Conservation (phyloP, 37 sponge, comb jelly and placozoan species). For the Oopsacas minuta region DNA sequence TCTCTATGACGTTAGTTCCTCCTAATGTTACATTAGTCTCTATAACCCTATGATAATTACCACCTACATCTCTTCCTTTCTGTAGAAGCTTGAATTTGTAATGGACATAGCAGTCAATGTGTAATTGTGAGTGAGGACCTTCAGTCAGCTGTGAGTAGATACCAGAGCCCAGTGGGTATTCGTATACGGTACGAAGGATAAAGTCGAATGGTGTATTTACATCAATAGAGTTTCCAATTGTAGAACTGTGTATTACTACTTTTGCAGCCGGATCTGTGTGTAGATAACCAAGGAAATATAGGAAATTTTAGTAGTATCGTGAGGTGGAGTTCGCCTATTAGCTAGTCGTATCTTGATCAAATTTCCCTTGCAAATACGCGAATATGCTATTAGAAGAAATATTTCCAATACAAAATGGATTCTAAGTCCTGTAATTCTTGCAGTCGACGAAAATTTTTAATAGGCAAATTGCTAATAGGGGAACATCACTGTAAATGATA, state of each 20-base stretch:
- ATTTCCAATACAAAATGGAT: too few relatives aligned
- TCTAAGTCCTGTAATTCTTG: too few relatives aligned
- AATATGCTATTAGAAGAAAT: too few relatives aligned
- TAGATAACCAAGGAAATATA: too few relatives aligned
- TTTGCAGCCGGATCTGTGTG: constrained; percentile 18
- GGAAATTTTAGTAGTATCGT: too few relatives aligned
- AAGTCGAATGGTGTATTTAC: constrained; percentile 33
- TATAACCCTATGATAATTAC: background rate
- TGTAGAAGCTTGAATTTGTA: constrained; percentile 25
- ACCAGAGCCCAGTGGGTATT: constrained; percentile 4
- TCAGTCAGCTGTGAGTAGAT: constrained; percentile 18
- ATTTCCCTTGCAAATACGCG: too few relatives aligned
- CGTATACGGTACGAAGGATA: constrained; percentile 24
- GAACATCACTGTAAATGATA: too few relatives aligned
- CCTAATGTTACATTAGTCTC: constrained; percentile 16
- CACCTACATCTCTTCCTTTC: background rate
- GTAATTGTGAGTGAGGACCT: constrained; percentile 35
- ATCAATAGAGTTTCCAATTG: background rate
- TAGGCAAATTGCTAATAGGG: too few relatives aligned
- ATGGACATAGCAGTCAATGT: constrained; percentile 30
- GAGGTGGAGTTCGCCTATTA: too few relatives aligned
- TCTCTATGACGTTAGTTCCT: constrained; percentile 25
- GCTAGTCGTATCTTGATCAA: too few relatives aligned
- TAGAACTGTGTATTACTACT: constrained; percentile 21
- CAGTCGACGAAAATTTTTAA: too few relatives aligned